Percentiles rank a stretch among this genome's conserved stretches.
phyloP scores from a whole-genome alignment of 1,140 invertebrate species.

The Carcinoscorpius rotundicauda region DNA sequence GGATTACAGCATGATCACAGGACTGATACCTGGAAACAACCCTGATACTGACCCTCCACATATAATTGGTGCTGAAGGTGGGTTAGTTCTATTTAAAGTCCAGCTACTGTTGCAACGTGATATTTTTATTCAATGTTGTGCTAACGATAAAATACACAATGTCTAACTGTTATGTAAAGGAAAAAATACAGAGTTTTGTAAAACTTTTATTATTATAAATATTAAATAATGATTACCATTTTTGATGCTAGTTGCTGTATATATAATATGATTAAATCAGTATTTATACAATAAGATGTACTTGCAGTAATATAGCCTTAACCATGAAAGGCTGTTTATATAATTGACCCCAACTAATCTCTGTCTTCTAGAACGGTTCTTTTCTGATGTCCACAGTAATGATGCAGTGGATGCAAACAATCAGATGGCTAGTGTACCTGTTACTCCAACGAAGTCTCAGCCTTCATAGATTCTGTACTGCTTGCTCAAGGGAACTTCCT shows the following conservation, averaged over 20 bases:
- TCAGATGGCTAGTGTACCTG: slow-evolving; percentile 18
- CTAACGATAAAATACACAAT: too few relatives aligned
- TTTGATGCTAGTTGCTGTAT: too few relatives aligned
- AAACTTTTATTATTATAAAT: too few relatives aligned
- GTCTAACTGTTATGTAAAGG: too few relatives aligned
- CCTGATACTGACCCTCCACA: slow-evolving; percentile 51
- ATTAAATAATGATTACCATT: too few relatives aligned
- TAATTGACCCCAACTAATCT: neutral
- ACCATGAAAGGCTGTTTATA: neutral
- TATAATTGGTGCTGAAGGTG: slow-evolving; percentile 53
- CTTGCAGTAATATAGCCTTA: too few relatives aligned
- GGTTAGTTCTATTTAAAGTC: neutral
- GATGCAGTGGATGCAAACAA: slow-evolving; percentile 28
- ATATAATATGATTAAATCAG: too few relatives aligned
- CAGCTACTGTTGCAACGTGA: neutral
- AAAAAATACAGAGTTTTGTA: too few relatives aligned
- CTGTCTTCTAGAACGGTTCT: slow-evolving; percentile 31
- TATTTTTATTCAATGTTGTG: too few relatives aligned
- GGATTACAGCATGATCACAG: slow-evolving; percentile 81
- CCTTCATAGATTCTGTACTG: slow-evolving; percentile 15
- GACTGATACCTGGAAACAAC: slow-evolving; percentile 46
- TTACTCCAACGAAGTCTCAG: slow-evolving; percentile 23
- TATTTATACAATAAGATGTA: too few relatives aligned
- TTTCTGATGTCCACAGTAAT: slow-evolving; percentile 34
- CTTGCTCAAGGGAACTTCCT: too few relatives aligned